Percentiles rank a stretch among this genome's conserved stretches.
These are phyloP conservation scores for Artemia sp. DNA, from an alignment of 2,888 invertebrate genomes.

Conservation along the genomic window DNA sequence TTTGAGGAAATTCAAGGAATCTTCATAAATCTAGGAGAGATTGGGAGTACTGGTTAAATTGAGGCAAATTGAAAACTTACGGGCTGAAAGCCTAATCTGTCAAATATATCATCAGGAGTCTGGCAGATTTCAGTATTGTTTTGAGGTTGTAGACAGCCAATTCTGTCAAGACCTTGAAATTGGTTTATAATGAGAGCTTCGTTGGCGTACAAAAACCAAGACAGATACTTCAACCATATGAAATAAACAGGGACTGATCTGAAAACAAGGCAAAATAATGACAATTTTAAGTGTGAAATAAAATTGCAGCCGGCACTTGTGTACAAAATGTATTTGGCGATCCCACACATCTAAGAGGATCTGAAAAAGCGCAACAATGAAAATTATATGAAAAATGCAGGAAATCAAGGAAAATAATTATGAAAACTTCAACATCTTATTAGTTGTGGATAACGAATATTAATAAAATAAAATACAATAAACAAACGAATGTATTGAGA, in stretches of 20 bases:
- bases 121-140: conserved; percentile 39
- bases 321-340: too few relatives aligned
- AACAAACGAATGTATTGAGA: too few relatives aligned
- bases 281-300: neutral
- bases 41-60: neutral
- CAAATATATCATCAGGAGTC: conserved; percentile 55
- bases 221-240: conserved; percentile 67
- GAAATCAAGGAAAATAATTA: too few relatives aligned
- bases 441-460: too few relatives aligned
- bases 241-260: conserved; percentile 69
- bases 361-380: too few relatives aligned
- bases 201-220: conserved; percentile 83
- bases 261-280: conserved; percentile 25
- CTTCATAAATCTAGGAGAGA: too few relatives aligned
- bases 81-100: conserved; percentile 57
- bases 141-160: conserved; percentile 44
- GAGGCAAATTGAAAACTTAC: conserved; percentile 33
- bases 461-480: too few relatives aligned
- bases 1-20: too few relatives aligned
- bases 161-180: conserved; percentile 59
- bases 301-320: too few relatives aligned
- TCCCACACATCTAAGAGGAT: too few relatives aligned
- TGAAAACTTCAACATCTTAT: too few relatives aligned
- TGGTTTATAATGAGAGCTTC: conserved; percentile 76
- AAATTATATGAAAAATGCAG: too few relatives aligned